Conservation (phyloP, 2,888 invertebrate species). For the Drosophila lutescens region DNA sequence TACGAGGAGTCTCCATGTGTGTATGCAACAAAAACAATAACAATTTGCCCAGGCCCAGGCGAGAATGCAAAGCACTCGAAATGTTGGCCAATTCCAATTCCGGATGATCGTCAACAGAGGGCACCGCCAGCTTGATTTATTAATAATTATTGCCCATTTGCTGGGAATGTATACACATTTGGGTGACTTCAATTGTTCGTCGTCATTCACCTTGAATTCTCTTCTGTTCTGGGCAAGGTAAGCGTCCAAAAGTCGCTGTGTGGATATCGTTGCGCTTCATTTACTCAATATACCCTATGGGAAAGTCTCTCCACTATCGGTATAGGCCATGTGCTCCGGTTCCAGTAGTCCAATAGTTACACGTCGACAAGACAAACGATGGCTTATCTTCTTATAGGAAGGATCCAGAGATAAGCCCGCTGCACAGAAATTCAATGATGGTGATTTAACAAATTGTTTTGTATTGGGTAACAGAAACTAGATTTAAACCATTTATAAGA, state of each 20-base stretch:
- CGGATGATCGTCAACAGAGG: constrained; percentile 7
- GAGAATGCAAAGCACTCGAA: constrained; percentile 38
- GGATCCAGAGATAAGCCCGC: constrained; percentile 42
- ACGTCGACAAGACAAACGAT: constrained; percentile 42
- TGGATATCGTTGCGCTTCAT: constrained; percentile 42
- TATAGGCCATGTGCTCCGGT: constrained; percentile 8
- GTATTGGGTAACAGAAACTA: not conserved
- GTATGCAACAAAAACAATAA: constrained; percentile 69
- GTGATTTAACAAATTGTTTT: not conserved
- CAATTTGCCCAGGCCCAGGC: constrained; percentile 41
- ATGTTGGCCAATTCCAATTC: constrained; percentile 10
- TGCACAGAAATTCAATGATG: not conserved
- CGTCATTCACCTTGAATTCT: constrained; percentile 74
- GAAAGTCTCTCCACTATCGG: constrained; percentile 1
- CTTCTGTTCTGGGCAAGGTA: constrained; percentile 35
- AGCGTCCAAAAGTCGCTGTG: constrained; percentile 64
- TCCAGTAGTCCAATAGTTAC: constrained; percentile 13
- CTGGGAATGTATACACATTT: constrained; percentile 14
- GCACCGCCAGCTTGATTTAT: constrained; percentile 59
- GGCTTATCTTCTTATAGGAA: constrained; percentile 55
- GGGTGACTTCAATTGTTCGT: constrained; percentile 58
- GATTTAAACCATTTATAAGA: not conserved
- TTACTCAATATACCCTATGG: constrained; percentile 13
- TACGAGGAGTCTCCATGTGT: constrained; percentile 26
- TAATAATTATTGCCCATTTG: constrained; percentile 61